phyloP scores from a whole-genome alignment of 2,113 vertebrate genomes.

The Sciurus niger region DNA sequence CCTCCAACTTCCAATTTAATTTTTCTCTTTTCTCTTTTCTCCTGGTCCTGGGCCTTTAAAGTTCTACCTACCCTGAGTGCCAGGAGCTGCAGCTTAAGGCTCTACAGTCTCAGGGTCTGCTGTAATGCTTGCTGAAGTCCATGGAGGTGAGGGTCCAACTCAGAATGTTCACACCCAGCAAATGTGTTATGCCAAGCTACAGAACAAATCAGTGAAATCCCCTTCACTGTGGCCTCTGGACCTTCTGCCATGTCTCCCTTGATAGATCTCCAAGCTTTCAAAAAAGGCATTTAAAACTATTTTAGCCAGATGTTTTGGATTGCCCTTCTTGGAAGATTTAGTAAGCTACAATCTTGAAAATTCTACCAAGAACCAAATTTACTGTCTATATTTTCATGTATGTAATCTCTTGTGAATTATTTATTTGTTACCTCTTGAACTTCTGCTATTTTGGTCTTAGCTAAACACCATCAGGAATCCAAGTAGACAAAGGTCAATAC shows the following conservation, averaged over 20 bases:
- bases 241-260: neutral
- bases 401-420: neutral
- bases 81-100: neutral
- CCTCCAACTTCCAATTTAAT: neutral
- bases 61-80: neutral
- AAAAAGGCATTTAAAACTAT: neutral
- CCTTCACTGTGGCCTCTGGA: too few relatives aligned
- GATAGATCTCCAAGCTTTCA: neutral
- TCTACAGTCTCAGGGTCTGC: neutral
- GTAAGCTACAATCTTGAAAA: neutral
- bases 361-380: neutral
- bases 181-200: neutral
- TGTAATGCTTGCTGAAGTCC: neutral
- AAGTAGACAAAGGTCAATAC: neutral
- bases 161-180: neutral
- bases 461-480: too few relatives aligned
- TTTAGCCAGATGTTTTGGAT: neutral
- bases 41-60: neutral
- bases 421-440: too few relatives aligned
- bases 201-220: neutral
- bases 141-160: neutral
- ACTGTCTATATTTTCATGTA: neutral
- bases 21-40: neutral
- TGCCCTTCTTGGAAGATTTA: neutral
- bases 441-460: neutral